Percentiles rank a stretch among this genome's conserved stretches.
Evolutionary conservation across 1,140 invertebrate species (phyloP).

Genomic region (Drosophila nasuta): DNA sequence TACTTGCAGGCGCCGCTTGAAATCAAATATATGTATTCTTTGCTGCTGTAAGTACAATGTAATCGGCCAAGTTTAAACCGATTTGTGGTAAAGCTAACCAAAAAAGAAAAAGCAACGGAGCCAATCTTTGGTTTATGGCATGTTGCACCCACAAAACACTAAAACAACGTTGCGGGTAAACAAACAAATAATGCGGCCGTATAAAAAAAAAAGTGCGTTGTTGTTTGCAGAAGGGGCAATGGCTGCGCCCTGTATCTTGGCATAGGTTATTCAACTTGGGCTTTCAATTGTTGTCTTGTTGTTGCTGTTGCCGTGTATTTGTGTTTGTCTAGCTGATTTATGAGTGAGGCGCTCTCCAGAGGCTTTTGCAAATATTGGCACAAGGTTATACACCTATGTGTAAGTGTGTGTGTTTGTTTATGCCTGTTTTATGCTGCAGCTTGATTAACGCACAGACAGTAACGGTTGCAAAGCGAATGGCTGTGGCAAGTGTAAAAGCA

Average conservation of each 20-base stretch:
- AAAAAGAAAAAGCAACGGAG: not conserved
- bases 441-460: slow-evolving; percentile 64
- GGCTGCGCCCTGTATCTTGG: slow-evolving; percentile 33
- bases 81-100: slow-evolving; percentile 6
- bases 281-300: slow-evolving; percentile 19
- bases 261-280: slow-evolving; percentile 71
- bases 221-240: not conserved
- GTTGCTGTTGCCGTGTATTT: slow-evolving; percentile 22
- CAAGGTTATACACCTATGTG: slow-evolving; percentile 43
- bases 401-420: slow-evolving; percentile 14
- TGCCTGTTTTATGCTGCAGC: slow-evolving; percentile 56
- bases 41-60: slow-evolving; percentile 12
- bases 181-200: slow-evolving; percentile 59
- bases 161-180: slow-evolving; percentile 62
- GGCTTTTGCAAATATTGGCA: slow-evolving; percentile 67
- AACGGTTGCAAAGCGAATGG: slow-evolving; percentile 27
- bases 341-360: slow-evolving; percentile 51
- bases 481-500: slow-evolving; percentile 19
- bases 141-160: not conserved
- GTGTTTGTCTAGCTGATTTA: slow-evolving; percentile 78
- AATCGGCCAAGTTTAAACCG: slow-evolving; percentile 19
- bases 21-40: slow-evolving; percentile 3
- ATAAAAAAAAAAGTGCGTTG: slow-evolving; percentile 34
- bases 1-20: not conserved
- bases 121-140: slow-evolving; percentile 21